Evolutionary conservation across 2,797 vertebrate genomes (phyloP), one percentile per base, ranked within the genome.

Genomic region (Tokudaia tokunoshimensis): DNA sequence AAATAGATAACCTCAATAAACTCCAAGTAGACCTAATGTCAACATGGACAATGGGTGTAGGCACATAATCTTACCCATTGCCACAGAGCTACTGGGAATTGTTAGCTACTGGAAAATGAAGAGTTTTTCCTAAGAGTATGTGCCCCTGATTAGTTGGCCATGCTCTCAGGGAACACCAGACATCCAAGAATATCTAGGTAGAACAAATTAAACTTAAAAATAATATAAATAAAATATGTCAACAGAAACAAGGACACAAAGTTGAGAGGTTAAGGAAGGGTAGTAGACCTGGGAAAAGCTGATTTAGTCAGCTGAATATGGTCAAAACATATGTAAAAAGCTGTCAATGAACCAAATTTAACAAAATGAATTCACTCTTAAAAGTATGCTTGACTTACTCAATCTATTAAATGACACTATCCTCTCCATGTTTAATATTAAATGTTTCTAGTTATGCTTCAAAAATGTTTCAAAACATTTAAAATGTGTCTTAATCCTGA

Each of bases 401-500:
- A n/a, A 26, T 70, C 29, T 11, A 14, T 41, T 13, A 86, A 72
- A 24, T 52, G 29, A 34, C 13, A 84, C 41, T 0, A 20, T 63
- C 34, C 79, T 2, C 50, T 85, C 52, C 29, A 37, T 57, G 61
- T 80, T 67, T 29, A 83, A 65, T 0, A 44, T 37, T 86, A 82
- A 50, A 72, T 83, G 41, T 50, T 85, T 50, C 10, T 72, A 50
- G n/a, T 59, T 37, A 20, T 47, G 1, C 29, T 61, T 76, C 19
- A 59, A 29, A 31, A 10, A 8, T 81, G 0, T 78, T 94, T 84
- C 17, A 61, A 79, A 59, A 76, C 44, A 55, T 83, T 84, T 85
- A 88, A 93, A 94, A n/a, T 65, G 20, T 13, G 20, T 57, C 57
- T 89, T 82, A 67, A 44, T n/a, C 29, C 26, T 83, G 6, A 19